phyloP scores from a whole-genome alignment of 30 jellyfish, hydroid and myxozoan species.

The Hydractinia symbiolongicarpus region DNA sequence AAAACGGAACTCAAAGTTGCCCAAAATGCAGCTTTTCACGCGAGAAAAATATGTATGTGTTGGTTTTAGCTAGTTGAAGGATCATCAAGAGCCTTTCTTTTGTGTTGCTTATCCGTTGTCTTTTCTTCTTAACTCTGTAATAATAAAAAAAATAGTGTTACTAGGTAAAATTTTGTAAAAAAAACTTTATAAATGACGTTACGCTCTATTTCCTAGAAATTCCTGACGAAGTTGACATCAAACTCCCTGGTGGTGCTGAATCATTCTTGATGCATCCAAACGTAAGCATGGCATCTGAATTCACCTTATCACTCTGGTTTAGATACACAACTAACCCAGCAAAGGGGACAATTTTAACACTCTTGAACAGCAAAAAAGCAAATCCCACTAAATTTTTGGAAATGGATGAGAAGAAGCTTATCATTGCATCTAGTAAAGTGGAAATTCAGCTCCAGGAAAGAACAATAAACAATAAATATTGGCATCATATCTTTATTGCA shows the following conservation, averaged over 20 bases:
- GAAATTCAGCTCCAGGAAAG: not conserved
- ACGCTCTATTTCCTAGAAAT: constrained; percentile 36
- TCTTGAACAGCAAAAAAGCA: not conserved
- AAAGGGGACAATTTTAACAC: not conserved
- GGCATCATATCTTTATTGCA: constrained; percentile 28
- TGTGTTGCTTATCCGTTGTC: no score
- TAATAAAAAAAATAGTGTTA: no score
- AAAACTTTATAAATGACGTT: no score
- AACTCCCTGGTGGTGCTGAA: constrained; percentile 65
- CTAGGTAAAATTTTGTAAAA: no score
- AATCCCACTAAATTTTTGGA: constrained; percentile 20
- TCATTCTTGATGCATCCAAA: constrained; percentile 45
- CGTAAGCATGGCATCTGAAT: constrained; percentile 6
- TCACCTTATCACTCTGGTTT: constrained; percentile 32
- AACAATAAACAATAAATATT: not conserved
- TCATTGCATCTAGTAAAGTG: not conserved
- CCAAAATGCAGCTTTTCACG: no score
- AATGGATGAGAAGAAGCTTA: constrained; percentile 30
- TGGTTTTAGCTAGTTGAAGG: no score
- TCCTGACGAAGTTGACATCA: constrained; percentile 64
- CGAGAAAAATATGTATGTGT: no score
- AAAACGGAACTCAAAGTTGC: no score
- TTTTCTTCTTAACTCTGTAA: no score
- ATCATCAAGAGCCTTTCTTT: no score
- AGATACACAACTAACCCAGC: constrained; percentile 1